Conservation (phyloP, 2,113 vertebrate species). For the Condylura cristata region DNA sequence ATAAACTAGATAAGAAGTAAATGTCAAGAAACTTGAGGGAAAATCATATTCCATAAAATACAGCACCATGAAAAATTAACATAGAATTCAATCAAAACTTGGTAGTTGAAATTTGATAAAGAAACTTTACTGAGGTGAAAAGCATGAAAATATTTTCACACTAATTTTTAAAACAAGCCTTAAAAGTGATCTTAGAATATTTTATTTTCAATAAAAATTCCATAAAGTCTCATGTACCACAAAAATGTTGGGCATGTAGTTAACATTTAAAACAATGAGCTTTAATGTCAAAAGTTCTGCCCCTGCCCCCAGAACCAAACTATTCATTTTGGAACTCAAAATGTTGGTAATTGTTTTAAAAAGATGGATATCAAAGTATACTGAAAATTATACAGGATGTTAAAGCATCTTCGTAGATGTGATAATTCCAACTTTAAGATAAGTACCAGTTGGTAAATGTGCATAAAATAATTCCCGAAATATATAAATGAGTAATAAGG, state of each 20-base stretch:
- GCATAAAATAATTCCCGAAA: conserved; percentile 57
- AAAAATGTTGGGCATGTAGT: conserved; percentile 48
- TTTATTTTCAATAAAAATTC: conserved; percentile 58
- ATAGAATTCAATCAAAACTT: conserved; percentile 51
- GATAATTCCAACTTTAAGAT: conserved; percentile 59
- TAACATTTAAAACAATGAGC: conserved; percentile 53
- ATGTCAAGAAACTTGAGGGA: conserved; percentile 46
- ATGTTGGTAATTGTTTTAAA: conserved; percentile 51
- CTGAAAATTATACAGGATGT: conserved; percentile 41
- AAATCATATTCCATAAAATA: conserved; percentile 59
- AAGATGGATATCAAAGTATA: background rate
- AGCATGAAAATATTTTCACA: conserved; percentile 34
- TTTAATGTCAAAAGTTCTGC: conserved; percentile 47
- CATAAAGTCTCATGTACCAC: conserved; percentile 32
- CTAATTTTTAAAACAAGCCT: conserved; percentile 56
- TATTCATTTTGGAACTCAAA: conserved; percentile 51
- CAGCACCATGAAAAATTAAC: conserved; percentile 64
- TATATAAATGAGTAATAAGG: conserved; percentile 35
- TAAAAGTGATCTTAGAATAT: conserved; percentile 58
- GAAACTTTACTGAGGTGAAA: conserved; percentile 40
- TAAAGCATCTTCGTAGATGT: conserved; percentile 21
- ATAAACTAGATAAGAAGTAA: conserved; percentile 44
- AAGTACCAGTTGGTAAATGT: conserved; percentile 72
- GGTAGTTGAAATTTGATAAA: conserved; percentile 23
- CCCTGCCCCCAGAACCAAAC: background rate